Evolutionary conservation across 2,113 vertebrate genomes (phyloP), one percentile per base, ranked within the genome.

Genomic region (Menidia beryllina): DNA sequence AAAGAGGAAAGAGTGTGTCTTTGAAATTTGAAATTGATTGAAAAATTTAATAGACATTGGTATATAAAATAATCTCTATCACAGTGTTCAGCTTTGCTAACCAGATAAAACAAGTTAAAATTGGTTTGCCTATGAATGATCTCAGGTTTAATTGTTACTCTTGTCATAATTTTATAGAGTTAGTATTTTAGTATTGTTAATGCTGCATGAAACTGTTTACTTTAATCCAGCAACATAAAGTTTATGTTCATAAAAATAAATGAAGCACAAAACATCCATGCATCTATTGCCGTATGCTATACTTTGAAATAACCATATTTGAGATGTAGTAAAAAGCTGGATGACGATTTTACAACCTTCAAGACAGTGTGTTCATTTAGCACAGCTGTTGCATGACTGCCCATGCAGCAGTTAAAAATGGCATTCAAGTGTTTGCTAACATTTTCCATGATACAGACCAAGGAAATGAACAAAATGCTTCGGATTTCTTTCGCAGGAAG

Each of bases 401-500:
- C 10, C 5, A 34, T 45, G 45, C 21, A 51, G 3, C 4, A 23
- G 56, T 50, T 24, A n/a, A 34, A 34, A 34, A 34, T 63, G 12
- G 30, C 39, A 25, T 49, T 75, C n/a, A 53, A 39, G 19, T 30
- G 49, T 5, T 34, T 51, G 47, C 50, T 5, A 20, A 73, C 11
- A 50, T 34, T 34, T 34, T 34, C 30, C 30, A 8, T 34, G 20
- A 64, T 7, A 7, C 9, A 10, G 17, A 55, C n/a, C 6, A 7
- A 67, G 52, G 15, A 71, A 55, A 61, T 48, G n/a, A 56, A 24
- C 25, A 69, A 15, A 3, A 27, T 51, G 48, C 56, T 23, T 55
- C 25, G 41, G 6, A 57, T 66, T 68, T 38, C 15, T 73, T 75
- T 78, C 3, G 7, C 70, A 93, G 91, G 45, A 47, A 72, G 36